Base-by-base conservation (phyloP, 1,140 invertebrate genomes). In the Anastrepha ludens region DNA sequence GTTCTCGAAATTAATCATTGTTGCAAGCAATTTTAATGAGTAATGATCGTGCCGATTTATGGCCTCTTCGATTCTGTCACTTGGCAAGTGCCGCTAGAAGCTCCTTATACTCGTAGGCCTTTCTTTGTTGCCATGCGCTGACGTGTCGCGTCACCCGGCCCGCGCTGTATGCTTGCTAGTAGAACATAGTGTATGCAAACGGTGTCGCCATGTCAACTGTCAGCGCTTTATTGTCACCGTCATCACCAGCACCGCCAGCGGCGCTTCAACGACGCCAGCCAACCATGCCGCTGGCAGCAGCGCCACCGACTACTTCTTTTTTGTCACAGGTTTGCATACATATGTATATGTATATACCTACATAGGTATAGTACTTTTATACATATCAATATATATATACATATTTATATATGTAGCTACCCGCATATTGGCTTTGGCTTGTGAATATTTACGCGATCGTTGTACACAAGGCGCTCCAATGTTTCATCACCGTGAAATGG, bases 151-250 rank as follows among this genome's bases (percentile, higher is more conserved):
- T 74, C 39, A 47, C 8, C 20, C 70, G 6, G 74, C 44, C 47
- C 9, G 74, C 74, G 74, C 47, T 62, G 60, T 5, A 62, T 62
- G 60, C 15, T 5, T 62, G 60, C 4, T 5, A 3, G 4, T 47
- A 11, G 39, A 50, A 13, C 74, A 81, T 81, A 81, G 74, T 13
- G 50, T 81, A 81, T 81, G 74, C 74, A 81, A 81, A 55, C 47
- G 20, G 47, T 81, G 74, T 81, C 74, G 74, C 47, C 74, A 81
- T 81, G 74, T 81, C 74, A 81, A 81, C 74, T 81, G 74, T 81
- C 74, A 81, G 74, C 47, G 74, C 74, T 55, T 81, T 81, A 81
- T 81, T 81, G 74, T 81, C 74, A 58, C 74, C 74, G 74, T 81
- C 74, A 81, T 29, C 74, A 81, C 74, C 74, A 81, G 47, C 74